A percentile compares a stretch with the other conserved stretches of the same genome.
Evolutionary conservation across 2,113 vertebrate genomes (phyloP).

Genomic region (Menidia beryllina): DNA sequence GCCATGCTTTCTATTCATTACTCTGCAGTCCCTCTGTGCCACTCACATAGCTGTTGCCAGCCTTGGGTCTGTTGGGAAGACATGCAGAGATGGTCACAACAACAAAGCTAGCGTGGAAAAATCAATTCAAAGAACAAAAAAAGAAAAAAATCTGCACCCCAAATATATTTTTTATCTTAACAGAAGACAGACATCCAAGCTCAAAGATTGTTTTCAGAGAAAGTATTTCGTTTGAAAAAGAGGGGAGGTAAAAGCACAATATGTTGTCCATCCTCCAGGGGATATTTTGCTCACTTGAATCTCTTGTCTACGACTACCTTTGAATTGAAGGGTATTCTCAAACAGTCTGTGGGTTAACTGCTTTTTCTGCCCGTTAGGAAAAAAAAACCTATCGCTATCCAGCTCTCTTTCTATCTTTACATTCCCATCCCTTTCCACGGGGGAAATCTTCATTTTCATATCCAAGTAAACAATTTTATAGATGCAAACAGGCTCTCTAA

Average conservation of each 20-base stretch:
- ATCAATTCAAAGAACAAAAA: too few relatives aligned
- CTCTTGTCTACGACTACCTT: constrained; percentile 49
- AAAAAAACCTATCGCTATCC: constrained; percentile 59
- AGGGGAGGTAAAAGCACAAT: constrained; percentile 27
- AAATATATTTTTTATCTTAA: constrained; percentile 35
- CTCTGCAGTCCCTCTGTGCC: constrained; percentile 49
- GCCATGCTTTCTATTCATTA: constrained; percentile 73
- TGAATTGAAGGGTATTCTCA: constrained; percentile 62
- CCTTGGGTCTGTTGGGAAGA: constrained; percentile 43
- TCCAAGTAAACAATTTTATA: constrained; percentile 75
- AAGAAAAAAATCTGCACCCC: constrained; percentile 36
- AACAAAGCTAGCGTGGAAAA: constrained; percentile 33
- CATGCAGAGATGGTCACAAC: constrained; percentile 41
- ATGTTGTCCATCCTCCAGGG: constrained; percentile 51
- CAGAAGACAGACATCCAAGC: constrained; percentile 30
- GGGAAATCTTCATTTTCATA: constrained; percentile 70
- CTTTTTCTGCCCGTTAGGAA: constrained; percentile 64
- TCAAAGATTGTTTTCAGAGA: constrained; percentile 40
- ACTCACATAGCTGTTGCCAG: constrained; percentile 55
- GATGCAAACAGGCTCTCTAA: constrained; percentile 70
- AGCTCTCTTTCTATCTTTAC: constrained; percentile 57
- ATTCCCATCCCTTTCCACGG: constrained; percentile 51
- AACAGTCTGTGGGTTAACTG: constrained; percentile 49
- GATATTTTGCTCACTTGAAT: constrained; percentile 48
- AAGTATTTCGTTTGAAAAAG: constrained; percentile 42